phyloP scores from a whole-genome alignment of 2,797 vertebrate species.

The Sebastes hopkinsi region DNA sequence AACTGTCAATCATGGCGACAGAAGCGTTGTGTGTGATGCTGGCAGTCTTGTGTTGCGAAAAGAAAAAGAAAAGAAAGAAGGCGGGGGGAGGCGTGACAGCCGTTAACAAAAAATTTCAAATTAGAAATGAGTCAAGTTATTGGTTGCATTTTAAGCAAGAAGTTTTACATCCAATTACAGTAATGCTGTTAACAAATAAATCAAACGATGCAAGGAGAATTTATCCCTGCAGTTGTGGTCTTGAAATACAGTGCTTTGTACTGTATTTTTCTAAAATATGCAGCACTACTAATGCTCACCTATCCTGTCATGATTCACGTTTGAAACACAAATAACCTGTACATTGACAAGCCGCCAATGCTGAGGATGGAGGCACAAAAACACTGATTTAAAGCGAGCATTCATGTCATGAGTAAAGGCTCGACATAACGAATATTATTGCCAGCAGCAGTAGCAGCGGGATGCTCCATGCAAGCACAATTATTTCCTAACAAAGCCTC shows the following conservation, averaged over 20 bases:
- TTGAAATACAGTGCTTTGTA: neutral
- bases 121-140: too few relatives aligned
- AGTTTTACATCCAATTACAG: too few relatives aligned
- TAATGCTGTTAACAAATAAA: too few relatives aligned
- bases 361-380: slow-evolving; percentile 19
- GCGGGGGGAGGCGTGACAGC: too few relatives aligned
- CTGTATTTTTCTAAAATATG: neutral
- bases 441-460: slow-evolving; percentile 39
- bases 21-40: too few relatives aligned
- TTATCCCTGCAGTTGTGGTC: too few relatives aligned
- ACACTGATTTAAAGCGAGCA: slow-evolving; percentile 19
- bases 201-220: too few relatives aligned
- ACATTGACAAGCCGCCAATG: neutral
- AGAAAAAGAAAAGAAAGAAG: too few relatives aligned
- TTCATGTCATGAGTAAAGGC: slow-evolving; percentile 29
- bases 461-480: slow-evolving; percentile 39
- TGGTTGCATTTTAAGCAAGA: too few relatives aligned
- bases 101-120: too few relatives aligned
- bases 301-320: neutral
- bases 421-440: slow-evolving; percentile 39
- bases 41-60: too few relatives aligned
- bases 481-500: slow-evolving; percentile 52
- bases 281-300: neutral
- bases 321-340: slow-evolving; percentile 1
- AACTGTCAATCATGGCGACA: too few relatives aligned